Evolutionary conservation across 1,140 invertebrate species (phyloP), one percentile per base, ranked within the genome.

Genomic region (Ostrea edulis): DNA sequence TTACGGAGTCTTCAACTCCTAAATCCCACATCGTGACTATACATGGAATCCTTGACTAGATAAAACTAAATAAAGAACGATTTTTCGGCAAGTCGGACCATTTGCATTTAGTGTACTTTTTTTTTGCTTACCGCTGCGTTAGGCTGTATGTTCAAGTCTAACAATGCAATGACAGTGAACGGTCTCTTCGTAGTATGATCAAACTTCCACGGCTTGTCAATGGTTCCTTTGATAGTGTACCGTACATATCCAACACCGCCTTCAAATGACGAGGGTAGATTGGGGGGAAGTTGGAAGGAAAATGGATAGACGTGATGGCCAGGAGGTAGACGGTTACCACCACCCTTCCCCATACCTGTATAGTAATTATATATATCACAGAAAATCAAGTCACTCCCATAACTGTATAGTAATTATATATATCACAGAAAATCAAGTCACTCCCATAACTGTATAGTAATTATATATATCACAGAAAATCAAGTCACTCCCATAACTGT

Each of bases 181-280:
- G 92, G 88, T 44, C 68, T 82, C 81, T 93, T 92, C 2, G 91
- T 92, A 17, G 89, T 90, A 58, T 94, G 92, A 68, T 94, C 93
- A 90, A 94, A 94, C 51, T 93, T 93, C 89, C 93, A 93, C 0
- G 93, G 94, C 71, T 95, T 93, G 88, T 95, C 94, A n/a, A 96
- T 93, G n/a, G 92, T 94, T 9, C 93, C 95, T 77, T 94, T 94
- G 17, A 94, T 92, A 51, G 91, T 93, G 90, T 96, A 96, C 0
- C 95, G 91, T 2, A 96, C 94, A 85, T 95, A 93, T 17, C 95
- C 96, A 86, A 93, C 91, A 0, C 91, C 82, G 51, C 94, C 94
- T 87, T 95, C 94, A 92, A 95, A 96, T 8, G 95, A 95, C 2
- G 95, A 95, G 2, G 95, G 95, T 9, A 96, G 91, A 88, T 94